Base-by-base conservation (phyloP, 2,797 vertebrate genomes). In the Galaxias olidus region DNA sequence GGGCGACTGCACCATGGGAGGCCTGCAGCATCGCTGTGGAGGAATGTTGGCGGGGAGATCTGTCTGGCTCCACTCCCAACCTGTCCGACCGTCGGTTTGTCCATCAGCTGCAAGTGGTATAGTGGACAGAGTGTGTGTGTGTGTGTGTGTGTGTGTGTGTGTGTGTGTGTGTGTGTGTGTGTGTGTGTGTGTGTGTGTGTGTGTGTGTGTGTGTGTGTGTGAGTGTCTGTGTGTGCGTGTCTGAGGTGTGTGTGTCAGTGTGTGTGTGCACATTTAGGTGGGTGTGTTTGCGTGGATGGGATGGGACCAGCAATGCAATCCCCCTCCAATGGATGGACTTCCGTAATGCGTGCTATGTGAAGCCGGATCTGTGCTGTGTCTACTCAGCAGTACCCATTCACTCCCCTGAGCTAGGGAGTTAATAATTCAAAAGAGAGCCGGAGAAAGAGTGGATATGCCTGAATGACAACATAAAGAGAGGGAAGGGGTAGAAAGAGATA, bases 361-460 rank as follows among this genome's bases (percentile, higher is more conserved):
- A 83, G 87, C 85, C 81, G 76, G 87, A 89, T 90, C 83, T 83
- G 75, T 76, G 76, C 78, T 75, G 81, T 86, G 89, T 90, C 89
- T 73, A 89, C 83, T 91, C 90, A 92, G 90, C 90, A 91, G 80
- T 81, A 88, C 77, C 79, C 69, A 85, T 89, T 92, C 86, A 88
- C 81, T 82, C 80, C 82, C 76, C 80, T 81, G 84, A 91, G 86
- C 85, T 71, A 68, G 63, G 70, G 81, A 89, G 87, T 91, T 90
- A 92, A 92, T 92, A 88, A 92, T 92, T 91, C 86, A 92, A 85
- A 87, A 87, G 84, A 74, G 80, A 82, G 73, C 70, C 70, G 72
- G 75, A 83, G 73, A 81, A 79, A 80, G 75, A 76, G 83, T 82
- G 71, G 79, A 78, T 61, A 63, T 78, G 78, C 73, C 73, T 71